Percentiles rank a stretch among this genome's conserved stretches.
phyloP scores from a whole-genome alignment of 2,797 vertebrate genomes.

The Macroramphosus scolopax region DNA sequence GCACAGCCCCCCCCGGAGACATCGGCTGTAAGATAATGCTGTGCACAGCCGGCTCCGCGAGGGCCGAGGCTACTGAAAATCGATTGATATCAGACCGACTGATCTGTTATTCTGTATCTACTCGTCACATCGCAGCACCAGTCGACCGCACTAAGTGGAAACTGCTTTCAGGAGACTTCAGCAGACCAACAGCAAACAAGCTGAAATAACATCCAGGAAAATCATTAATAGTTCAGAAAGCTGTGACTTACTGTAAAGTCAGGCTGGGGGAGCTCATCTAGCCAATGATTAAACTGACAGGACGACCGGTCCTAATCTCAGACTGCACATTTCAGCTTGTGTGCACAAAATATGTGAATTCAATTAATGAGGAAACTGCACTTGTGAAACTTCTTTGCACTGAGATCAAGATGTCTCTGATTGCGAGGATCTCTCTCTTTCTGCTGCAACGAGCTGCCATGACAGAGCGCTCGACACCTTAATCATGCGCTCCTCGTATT shows the following conservation, averaged over 20 bases:
- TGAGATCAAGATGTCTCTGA: too few species aligned
- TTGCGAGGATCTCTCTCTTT: too few species aligned
- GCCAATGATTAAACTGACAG: conserved; percentile 10
- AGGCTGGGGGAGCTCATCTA: too few species aligned
- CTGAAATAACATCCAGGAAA: conserved; percentile 3
- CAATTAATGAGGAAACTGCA: too few species aligned
- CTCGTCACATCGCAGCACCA: conserved; percentile 27
- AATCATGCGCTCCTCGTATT: too few species aligned
- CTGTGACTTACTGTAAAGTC: too few species aligned
- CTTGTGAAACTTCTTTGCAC: too few species aligned
- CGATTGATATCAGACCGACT: conserved; percentile 42
- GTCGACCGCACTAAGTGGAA: conserved; percentile 44
- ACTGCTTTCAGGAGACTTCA: conserved; percentile 21
- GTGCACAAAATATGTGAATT: too few species aligned
- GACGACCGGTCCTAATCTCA: too few species aligned
- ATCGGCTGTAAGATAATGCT: conserved; percentile 8
- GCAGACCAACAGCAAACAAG: conserved; percentile 19
- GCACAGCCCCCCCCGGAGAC: conserved; percentile 36
- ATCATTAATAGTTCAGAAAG: conserved; percentile 6
- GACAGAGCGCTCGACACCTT: too few species aligned
- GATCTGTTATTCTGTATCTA: conserved; percentile 51
- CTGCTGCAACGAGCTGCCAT: too few species aligned
- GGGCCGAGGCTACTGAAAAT: conserved; percentile 33
- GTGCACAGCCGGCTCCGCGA: conserved; percentile 9
- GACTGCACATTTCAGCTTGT: too few species aligned